Base-by-base conservation (phyloP, 2,888 invertebrate species). In the Ormia ochracea region DNA sequence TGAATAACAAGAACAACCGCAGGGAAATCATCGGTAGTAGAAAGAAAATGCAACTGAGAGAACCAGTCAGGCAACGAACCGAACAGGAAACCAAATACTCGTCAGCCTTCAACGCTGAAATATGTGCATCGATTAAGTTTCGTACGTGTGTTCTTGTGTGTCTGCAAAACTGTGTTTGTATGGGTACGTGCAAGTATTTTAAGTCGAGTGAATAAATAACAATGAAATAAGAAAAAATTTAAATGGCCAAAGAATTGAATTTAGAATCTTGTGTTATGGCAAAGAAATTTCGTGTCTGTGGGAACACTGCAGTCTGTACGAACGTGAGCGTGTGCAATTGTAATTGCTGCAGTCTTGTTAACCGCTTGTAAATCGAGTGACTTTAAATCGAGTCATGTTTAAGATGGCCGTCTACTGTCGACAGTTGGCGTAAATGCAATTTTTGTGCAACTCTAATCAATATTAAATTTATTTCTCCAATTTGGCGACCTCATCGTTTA, bases 211-310 rank as follows among this genome's bases (percentile, higher is more conserved):
- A 48, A 77, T 70, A 77, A 70, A 77, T 65, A 77, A 77, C 70
- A 77, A 70, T 70, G 65, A 77, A 70, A 77, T 70, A 70, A 65
- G 52, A 70, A 63, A 52, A 70, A 77, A 65, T 48, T 77, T 70
- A 77, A 77, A 77, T 77, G 77, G 70, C 77, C 48, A 77, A 70
- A 77, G 61, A 59, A 78, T 56, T 68, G 45, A 61, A 78, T 73
- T 63, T 63, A 61, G 65, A 68, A 63, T 73, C 66, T 68, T 68
- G 48, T 78, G 68, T 56, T 78, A 73, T 56, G 73, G 78, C 52
- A 33, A 58, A 28, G 52, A 45, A 76, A 76, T 65, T 59, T 23
- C 28, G 31, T 10, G 17, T 5, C 26, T n/a, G 23, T 36, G 14
- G 5, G 23, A 10, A 21, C 4, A 48, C n/a, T 17, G 17, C 3